Conservation (phyloP, 2,888 invertebrate species). For the Antheraea yamamai region DNA sequence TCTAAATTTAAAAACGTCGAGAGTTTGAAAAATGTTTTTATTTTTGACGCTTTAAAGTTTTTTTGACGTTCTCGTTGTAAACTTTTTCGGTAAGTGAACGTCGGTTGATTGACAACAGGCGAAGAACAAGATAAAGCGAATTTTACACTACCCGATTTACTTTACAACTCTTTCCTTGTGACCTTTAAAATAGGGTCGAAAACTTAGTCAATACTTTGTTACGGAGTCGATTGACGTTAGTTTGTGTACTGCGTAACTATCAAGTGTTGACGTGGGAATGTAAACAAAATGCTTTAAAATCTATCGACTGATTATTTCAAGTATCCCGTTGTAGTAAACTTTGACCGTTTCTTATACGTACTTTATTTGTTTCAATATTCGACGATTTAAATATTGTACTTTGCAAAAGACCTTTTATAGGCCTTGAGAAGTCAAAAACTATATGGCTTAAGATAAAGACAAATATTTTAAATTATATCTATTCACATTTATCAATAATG, state of each 20-base stretch:
- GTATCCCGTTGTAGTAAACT: conserved; percentile 19
- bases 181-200: conserved; percentile 36
- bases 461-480: not conserved
- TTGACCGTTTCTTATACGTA: not conserved
- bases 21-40: conserved; percentile 1
- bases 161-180: conserved; percentile 24
- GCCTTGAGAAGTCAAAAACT: not conserved
- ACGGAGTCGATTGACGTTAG: conserved; percentile 32
- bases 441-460: not conserved
- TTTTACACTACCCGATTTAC: not conserved
- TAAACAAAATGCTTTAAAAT: conserved; percentile 65
- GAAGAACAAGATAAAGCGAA: conserved; percentile 29
- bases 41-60: conserved; percentile 25
- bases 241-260: conserved; percentile 50
- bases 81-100: conserved; percentile 43
- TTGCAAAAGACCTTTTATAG: no score
- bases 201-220: conserved; percentile 28
- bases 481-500: no score
- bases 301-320: conserved; percentile 42
- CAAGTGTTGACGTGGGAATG: conserved; percentile 73
- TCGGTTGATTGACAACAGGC: conserved; percentile 62
- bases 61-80: conserved; percentile 44
- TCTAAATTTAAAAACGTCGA: conserved; percentile 42
- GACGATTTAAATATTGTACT: not conserved
- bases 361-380: not conserved